Conservation (phyloP, 92 coral and sea anemone genomes). For the Metridium senile region DNA sequence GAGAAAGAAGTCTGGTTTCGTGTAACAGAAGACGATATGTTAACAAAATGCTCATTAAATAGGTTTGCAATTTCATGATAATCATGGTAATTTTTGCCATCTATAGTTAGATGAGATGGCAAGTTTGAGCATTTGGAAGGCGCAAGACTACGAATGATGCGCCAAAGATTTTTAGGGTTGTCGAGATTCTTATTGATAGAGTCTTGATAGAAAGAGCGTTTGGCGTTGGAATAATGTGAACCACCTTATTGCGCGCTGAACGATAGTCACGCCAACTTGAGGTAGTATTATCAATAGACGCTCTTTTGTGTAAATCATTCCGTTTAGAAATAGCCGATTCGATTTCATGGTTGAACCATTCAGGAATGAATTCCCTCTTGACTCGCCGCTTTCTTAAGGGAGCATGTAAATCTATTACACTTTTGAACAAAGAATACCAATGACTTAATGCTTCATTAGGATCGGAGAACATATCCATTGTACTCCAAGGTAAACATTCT, state of each 20-base stretch:
- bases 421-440: constrained; percentile 27
- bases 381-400: constrained; percentile 19
- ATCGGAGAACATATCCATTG: constrained; percentile 18
- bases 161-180: constrained; percentile 44
- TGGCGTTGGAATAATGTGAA: constrained; percentile 17
- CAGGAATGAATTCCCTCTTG: constrained; percentile 35
- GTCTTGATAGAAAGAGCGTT: constrained; percentile 15
- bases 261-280: constrained; percentile 16
- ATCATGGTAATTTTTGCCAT: constrained; percentile 33
- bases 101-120: constrained; percentile 38
- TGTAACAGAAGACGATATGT: constrained; percentile 37
- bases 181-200: constrained; percentile 40
- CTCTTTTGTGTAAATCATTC: constrained; percentile 16
- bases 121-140: constrained; percentile 43
- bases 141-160: constrained; percentile 35
- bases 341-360: constrained; percentile 34
- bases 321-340: constrained; percentile 17
- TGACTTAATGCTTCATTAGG: constrained; percentile 33
- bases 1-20: too few species aligned
- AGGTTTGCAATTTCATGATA: constrained; percentile 35
- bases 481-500: constrained; percentile 15
- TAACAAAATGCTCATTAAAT: constrained; percentile 36
- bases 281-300: background rate
- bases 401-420: constrained; percentile 19
- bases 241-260: constrained; percentile 34